A percentile compares a stretch with the other conserved stretches of the same genome.
These are phyloP conservation scores for Callinectes sapidus DNA, from an alignment of 2,888 invertebrate genomes.

Conservation along the genomic window DNA sequence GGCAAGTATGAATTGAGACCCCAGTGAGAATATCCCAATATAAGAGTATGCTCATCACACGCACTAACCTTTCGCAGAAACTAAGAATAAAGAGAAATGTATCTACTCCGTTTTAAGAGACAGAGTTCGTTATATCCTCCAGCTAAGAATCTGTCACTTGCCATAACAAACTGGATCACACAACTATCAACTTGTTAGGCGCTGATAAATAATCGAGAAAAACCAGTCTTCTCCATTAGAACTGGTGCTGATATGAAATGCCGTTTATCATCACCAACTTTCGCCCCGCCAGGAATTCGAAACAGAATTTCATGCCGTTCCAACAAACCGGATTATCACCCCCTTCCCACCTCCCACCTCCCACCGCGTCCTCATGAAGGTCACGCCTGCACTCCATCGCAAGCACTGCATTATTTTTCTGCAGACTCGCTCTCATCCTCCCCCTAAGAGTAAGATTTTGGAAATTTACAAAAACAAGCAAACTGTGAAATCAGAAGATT, in stretches of 20 bases:
- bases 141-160: background rate
- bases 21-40: background rate
- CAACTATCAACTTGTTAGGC: background rate
- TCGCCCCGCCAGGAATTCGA: background rate
- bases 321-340: slow-evolving; percentile 4
- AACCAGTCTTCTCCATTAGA: background rate
- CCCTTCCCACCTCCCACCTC: too few species aligned
- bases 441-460: background rate
- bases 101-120: too few species aligned
- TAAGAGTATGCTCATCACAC: background rate
- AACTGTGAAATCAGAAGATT: background rate
- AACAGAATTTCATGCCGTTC: background rate
- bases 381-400: slow-evolving; percentile 5
- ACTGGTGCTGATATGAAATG: background rate
- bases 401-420: slow-evolving; percentile 11
- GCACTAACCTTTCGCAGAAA: background rate
- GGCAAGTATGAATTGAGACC: background rate
- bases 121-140: too few species aligned
- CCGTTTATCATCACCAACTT: slow-evolving; percentile 16
- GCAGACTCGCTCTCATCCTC: background rate
- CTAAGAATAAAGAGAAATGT: too few species aligned
- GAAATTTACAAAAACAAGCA: background rate
- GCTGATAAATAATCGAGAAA: background rate
- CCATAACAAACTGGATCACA: background rate
- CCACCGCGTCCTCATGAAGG: background rate